These are phyloP conservation scores for Rana temporaria DNA, from an alignment of 2,113 vertebrate genomes.

Conservation along the genomic window DNA sequence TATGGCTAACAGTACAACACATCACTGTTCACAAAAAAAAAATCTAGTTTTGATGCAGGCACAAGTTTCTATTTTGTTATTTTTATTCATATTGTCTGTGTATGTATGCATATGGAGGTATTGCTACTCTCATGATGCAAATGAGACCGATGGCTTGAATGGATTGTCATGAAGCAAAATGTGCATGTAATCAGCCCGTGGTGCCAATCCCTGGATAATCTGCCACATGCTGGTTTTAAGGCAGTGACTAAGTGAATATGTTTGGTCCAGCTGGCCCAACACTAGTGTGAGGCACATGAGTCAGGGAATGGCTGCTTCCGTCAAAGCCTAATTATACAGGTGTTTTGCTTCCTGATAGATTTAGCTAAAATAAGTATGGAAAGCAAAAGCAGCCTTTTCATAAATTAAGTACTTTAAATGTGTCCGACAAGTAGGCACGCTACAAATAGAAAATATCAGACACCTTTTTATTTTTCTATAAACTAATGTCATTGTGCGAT, in stretches of 20 bases:
- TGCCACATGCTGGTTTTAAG: too few relatives aligned
- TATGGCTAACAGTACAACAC: too few relatives aligned
- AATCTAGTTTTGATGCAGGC: neutral
- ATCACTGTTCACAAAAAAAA: too few relatives aligned
- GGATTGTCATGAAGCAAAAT: neutral
- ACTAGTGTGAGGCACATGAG: too few relatives aligned
- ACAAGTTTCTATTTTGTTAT: neutral
- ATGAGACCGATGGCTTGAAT: neutral
- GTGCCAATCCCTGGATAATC: too few relatives aligned
- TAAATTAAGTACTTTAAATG: neutral
- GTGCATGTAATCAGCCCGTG: neutral
- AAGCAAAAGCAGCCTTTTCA: too few relatives aligned
- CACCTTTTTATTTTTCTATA: neutral
- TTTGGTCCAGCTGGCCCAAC: too few relatives aligned
- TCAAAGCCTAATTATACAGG: too few relatives aligned
- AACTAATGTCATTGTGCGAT: conserved; percentile 7
- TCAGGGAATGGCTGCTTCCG: too few relatives aligned
- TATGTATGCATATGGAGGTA: neutral
- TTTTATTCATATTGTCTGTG: neutral
- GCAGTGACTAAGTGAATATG: too few relatives aligned
- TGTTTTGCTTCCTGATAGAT: too few relatives aligned
- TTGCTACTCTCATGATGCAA: neutral
- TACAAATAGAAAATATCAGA: neutral
- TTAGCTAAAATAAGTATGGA: too few relatives aligned
- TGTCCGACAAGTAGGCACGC: conserved; percentile 3